A percentile compares a stretch with the other conserved stretches of the same genome.
Conservation (phyloP, 2,113 vertebrate genomes). For the Cochlearius cochlearius region DNA sequence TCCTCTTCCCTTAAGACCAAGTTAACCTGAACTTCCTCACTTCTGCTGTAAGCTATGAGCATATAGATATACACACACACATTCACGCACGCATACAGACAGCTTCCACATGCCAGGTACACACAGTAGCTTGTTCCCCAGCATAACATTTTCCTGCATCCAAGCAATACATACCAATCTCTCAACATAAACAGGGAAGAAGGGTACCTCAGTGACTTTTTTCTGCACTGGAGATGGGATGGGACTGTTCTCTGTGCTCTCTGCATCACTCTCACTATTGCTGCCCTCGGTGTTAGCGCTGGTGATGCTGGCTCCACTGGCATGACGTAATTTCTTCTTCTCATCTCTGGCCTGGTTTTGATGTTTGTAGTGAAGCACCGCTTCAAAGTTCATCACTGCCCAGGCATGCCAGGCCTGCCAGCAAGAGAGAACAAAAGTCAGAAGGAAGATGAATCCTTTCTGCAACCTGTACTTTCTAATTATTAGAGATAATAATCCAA, state of each 20-base stretch:
- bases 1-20: background rate
- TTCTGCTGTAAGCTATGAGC: background rate
- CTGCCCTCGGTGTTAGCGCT: slow-evolving; percentile 90
- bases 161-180: background rate
- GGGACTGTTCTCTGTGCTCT: slow-evolving; percentile 91
- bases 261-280: slow-evolving; percentile 93
- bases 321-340: slow-evolving; percentile 91
- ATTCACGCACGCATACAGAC: background rate
- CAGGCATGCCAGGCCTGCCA: slow-evolving; percentile 96
- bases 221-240: slow-evolving; percentile 92
- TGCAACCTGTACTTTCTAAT: background rate
- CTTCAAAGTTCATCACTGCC: slow-evolving; percentile 99
- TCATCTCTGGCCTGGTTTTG: slow-evolving; percentile 92
- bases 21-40: background rate
- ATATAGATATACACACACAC: background rate
- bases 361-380: slow-evolving; percentile 97
- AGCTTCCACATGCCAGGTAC: background rate
- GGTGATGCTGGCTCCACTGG: slow-evolving; percentile 87
- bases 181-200: background rate
- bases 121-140: background rate
- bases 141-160: background rate
- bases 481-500: background rate
- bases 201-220: slow-evolving; percentile 89
- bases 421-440: background rate
- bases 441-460: background rate